A percentile compares a stretch with the other conserved stretches of the same genome.
These are phyloP conservation scores for Megamerina dolium DNA, from an alignment of 2,888 invertebrate genomes.

Conservation along the genomic window DNA sequence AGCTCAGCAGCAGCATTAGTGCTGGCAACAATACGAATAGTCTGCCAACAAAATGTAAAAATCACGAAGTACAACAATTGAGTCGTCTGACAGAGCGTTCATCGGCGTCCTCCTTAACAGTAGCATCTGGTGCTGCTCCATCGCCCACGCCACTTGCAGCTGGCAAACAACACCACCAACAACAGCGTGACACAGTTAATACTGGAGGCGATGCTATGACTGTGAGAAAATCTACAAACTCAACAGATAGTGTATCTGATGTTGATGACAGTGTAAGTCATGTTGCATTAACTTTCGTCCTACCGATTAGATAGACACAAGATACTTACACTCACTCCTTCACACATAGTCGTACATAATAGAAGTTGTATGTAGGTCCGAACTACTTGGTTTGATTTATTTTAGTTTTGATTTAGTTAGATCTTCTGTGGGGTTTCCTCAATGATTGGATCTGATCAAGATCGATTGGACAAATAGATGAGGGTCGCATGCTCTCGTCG, in stretches of 20 bases:
- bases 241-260: conserved; percentile 21
- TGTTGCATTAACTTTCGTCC: no score
- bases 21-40: conserved; percentile 16
- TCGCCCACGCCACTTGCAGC: no score
- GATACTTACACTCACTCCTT: no score
- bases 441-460: no score
- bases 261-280: conserved; percentile 32
- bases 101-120: conserved; percentile 13
- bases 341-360: no score
- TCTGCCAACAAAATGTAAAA: conserved; percentile 19
- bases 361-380: no score
- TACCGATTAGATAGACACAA: no score
- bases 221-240: conserved; percentile 8
- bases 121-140: background rate
- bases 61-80: conserved; percentile 20
- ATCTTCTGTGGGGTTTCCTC: no score
- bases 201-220: background rate
- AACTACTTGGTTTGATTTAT: no score
- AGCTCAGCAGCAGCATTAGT: conserved; percentile 15
- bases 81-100: conserved; percentile 31
- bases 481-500: no score
- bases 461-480: no score
- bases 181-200: conserved; percentile 1
- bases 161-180: background rate
- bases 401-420: conserved; percentile 1